These are phyloP conservation scores for Pyrochroa serraticornis DNA, from an alignment of 2,888 invertebrate genomes.

Conservation along the genomic window DNA sequence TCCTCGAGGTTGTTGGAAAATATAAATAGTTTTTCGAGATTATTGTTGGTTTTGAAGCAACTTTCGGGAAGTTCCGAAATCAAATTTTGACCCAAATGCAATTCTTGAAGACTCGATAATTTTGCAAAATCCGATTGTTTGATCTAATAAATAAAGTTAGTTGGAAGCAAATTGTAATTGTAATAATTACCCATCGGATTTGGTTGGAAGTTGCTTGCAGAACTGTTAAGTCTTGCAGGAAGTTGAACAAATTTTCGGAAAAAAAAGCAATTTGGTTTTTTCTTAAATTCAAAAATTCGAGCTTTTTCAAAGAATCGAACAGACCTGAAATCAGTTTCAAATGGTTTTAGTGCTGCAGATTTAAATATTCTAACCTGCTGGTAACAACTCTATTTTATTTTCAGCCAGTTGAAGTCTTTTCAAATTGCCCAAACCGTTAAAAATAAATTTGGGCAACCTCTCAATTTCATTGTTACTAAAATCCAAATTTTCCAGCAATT, in stretches of 20 bases:
- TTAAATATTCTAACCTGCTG: conserved; percentile 54
- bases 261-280: conserved; percentile 63
- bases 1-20: conserved; percentile 72
- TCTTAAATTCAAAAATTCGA: conserved; percentile 64
- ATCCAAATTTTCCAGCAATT: conserved; percentile 70
- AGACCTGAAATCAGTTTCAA: conserved; percentile 54
- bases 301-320: conserved; percentile 61
- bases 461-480: conserved; percentile 71
- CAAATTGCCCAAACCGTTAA: conserved; percentile 63
- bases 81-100: conserved; percentile 74
- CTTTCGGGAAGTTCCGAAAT: conserved; percentile 64
- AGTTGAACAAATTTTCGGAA: conserved; percentile 59
- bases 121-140: conserved; percentile 58
- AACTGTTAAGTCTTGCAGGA: conserved; percentile 60
- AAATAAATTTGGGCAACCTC: conserved; percentile 64
- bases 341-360: conserved; percentile 1
- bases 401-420: conserved; percentile 71
- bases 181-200: conserved; percentile 57
- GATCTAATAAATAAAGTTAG: conserved; percentile 19
- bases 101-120: conserved; percentile 64
- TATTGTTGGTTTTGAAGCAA: conserved; percentile 63
- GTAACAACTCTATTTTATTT: conserved; percentile 68
- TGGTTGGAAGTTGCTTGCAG: conserved; percentile 65
- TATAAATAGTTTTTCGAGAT: conserved; percentile 70
- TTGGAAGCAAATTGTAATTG: no score